phyloP scores from a whole-genome alignment of 1,140 invertebrate species.

The Lamellibrachia luymesi region DNA sequence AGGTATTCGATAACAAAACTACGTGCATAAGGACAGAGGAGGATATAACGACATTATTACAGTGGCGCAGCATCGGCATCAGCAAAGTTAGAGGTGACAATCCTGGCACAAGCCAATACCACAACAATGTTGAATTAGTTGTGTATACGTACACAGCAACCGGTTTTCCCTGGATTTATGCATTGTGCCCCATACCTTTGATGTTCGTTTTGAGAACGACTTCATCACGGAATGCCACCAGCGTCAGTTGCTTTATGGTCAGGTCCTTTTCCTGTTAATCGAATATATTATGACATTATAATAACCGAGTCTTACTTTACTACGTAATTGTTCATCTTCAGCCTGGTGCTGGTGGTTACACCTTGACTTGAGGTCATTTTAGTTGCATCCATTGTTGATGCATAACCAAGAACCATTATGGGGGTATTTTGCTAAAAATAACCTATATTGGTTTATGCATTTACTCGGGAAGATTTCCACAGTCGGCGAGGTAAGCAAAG shows the following conservation, averaged over 20 bases:
- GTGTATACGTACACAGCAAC: background rate
- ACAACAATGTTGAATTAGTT: background rate
- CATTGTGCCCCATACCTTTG: background rate
- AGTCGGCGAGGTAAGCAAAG: too few relatives aligned
- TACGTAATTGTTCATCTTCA: background rate
- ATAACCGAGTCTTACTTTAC: background rate
- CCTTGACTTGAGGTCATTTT: background rate
- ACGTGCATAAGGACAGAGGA: too few relatives aligned
- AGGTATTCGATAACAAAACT: too few relatives aligned
- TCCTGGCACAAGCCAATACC: background rate
- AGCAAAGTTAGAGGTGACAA: background rate
- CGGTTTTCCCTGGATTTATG: background rate
- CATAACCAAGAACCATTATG: background rate
- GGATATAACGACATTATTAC: too few relatives aligned
- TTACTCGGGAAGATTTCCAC: too few relatives aligned
- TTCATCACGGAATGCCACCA: background rate
- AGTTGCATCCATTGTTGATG: background rate
- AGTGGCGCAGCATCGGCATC: too few relatives aligned
- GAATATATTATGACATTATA: background rate
- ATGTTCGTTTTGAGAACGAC: background rate
- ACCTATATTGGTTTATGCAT: background rate
- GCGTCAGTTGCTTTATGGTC: background rate
- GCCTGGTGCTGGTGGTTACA: too few relatives aligned
- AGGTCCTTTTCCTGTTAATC: background rate
- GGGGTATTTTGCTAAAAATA: background rate